phyloP scores from a whole-genome alignment of 2,888 invertebrate species.

The Dasypogon diadema region DNA sequence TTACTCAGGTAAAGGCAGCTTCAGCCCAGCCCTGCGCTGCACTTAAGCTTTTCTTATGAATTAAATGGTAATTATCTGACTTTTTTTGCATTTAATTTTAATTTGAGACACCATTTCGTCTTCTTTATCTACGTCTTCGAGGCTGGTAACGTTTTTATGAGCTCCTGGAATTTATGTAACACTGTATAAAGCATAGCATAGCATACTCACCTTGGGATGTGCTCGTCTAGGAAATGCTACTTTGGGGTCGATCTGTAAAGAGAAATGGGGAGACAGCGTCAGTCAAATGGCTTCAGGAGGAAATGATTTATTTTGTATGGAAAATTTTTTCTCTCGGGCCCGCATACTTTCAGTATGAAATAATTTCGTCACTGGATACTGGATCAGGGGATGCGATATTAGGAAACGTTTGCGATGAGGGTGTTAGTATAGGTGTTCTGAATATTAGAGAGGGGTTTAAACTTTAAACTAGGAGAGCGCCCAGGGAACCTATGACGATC shows the following conservation, averaged over 20 bases:
- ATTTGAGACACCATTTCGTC: slow-evolving; percentile 47
- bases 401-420: no score
- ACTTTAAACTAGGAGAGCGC: no score
- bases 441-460: no score
- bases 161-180: slow-evolving; percentile 35
- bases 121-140: neutral
- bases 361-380: neutral
- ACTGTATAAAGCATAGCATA: slow-evolving; percentile 49
- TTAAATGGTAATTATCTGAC: slow-evolving; percentile 51
- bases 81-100: slow-evolving; percentile 51
- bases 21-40: slow-evolving; percentile 12
- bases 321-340: neutral
- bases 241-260: slow-evolving; percentile 98
- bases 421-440: no score
- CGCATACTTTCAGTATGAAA: neutral
- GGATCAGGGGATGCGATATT: neutral
- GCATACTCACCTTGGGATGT: slow-evolving; percentile 96
- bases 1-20: slow-evolving; percentile 52
- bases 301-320: slow-evolving; percentile 52
- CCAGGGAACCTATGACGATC: no score
- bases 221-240: slow-evolving; percentile 99
- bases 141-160: slow-evolving; percentile 35
- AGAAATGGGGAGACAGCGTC: slow-evolving; percentile 56
- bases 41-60: slow-evolving; percentile 47
- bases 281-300: slow-evolving; percentile 41